Base-by-base conservation (phyloP, 1,140 invertebrate species). In the Orussus abietinus region DNA sequence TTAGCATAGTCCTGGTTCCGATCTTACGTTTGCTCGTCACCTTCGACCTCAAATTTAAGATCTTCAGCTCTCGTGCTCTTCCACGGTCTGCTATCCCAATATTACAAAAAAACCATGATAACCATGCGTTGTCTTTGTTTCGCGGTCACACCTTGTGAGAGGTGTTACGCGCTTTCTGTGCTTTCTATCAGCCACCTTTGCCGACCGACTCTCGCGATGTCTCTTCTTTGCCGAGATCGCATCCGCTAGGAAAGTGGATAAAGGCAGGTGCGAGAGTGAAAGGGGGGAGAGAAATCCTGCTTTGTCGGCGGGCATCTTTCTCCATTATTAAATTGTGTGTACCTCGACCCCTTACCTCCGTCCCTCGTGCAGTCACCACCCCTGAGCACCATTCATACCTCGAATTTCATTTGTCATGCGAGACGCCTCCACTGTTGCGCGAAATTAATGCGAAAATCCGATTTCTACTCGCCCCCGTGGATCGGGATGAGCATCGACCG, bases 251-350 rank as follows among this genome's bases (percentile, higher is more conserved):
- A 38, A 40, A 34, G 38, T 20, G 22, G 20, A 14, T 20, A 40
- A 39, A 38, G 11, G 29, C 28, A 38, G 25, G 22, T 28, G 48
- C 30, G 42, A 45, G 33, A 28, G 42, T 36, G 36, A 47, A 14
- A 30, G 30, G 49, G 37, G 37, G 15, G 43, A n/a, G n/a, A n/a
- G n/a, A 45, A 47, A 43, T 39, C 15, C 31, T 35, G 51, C 54
- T 62, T 62, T 58, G 56, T 64, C 46, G 51, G 38, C 40, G 42
- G 42, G 47, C 49, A 53, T 55, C 39, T 58, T 62, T 61, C 51
- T 57, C 51, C 54, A 49, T 61, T 65, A 66, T 67, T 66, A 66
- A 69, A 64, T 64, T 59, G 57, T 52, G 49, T 53, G 44, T 38
- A 53, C 45, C 39, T 51, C 50, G 44, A 52, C 42, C 47, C 41